Evolutionary conservation across 2,888 invertebrate species (phyloP).

Genomic region (Philereme vetulata): DNA sequence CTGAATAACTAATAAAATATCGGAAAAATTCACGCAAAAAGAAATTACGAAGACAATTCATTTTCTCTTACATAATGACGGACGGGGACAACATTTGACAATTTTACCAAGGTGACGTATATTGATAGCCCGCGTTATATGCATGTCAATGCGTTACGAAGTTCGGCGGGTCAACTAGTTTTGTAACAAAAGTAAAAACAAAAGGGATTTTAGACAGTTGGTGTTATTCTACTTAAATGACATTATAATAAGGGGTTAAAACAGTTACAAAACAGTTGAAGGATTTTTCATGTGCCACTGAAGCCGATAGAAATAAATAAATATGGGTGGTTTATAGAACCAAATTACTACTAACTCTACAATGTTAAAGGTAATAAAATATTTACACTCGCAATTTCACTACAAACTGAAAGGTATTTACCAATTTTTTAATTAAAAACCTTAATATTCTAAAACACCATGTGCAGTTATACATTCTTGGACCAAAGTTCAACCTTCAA

Average conservation of each 20-base stretch:
- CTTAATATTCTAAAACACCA: slow-evolving; percentile 71
- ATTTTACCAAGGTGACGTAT: too few relatives aligned
- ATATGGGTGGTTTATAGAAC: background rate
- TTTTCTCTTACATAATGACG: too few relatives aligned
- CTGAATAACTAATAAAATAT: too few relatives aligned
- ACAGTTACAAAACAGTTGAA: background rate
- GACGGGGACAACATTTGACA: too few relatives aligned
- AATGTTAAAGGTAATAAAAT: slow-evolving; percentile 14
- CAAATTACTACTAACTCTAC: slow-evolving; percentile 10
- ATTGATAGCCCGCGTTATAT: too few relatives aligned
- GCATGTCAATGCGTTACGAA: too few relatives aligned
- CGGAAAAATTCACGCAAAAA: too few relatives aligned
- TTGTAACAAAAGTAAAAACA: too few relatives aligned
- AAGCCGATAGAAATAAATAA: background rate
- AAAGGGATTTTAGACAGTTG: too few relatives aligned
- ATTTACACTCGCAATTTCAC: slow-evolving; percentile 28
- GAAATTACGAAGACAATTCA: too few relatives aligned
- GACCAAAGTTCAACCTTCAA: slow-evolving; percentile 83
- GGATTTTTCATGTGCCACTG: slow-evolving; percentile 12
- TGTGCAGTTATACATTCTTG: slow-evolving; percentile 80
- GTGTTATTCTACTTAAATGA: background rate
- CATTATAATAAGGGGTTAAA: background rate
- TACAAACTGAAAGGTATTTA: slow-evolving; percentile 22
- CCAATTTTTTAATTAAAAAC: slow-evolving; percentile 33
- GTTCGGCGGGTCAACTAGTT: too few relatives aligned